A percentile compares a stretch with the other conserved stretches of the same genome.
Conservation (phyloP, 1,140 invertebrate genomes). For the Nymphalis io region DNA sequence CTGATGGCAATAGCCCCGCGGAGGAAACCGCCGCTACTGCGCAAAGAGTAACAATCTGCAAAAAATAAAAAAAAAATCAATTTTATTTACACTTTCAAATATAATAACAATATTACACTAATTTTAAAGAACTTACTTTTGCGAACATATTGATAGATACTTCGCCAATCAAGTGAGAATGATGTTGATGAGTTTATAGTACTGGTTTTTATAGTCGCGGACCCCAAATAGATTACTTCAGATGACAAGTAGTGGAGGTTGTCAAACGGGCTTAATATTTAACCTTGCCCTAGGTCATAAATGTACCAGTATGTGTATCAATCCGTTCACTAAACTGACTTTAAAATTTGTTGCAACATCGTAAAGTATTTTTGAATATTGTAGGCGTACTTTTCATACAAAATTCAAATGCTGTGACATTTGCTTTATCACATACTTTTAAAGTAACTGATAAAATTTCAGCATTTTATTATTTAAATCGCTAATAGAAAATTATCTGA, state of each 20-base stretch:
- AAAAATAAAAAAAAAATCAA: slow-evolving; percentile 21
- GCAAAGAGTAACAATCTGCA: slow-evolving; percentile 52
- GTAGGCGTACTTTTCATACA: slow-evolving; percentile 22
- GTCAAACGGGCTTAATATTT: slow-evolving; percentile 37
- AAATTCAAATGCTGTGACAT: slow-evolving; percentile 11
- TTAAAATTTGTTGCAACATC: slow-evolving; percentile 28
- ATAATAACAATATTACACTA: not conserved
- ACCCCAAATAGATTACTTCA: slow-evolving; percentile 34
- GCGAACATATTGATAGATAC: slow-evolving; percentile 38
- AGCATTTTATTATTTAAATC: too few relatives aligned
- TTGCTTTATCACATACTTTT: not conserved
- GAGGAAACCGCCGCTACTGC: slow-evolving; percentile 54
- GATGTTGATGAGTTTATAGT: slow-evolving; percentile 28
- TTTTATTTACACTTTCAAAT: not conserved
- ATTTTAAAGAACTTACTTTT: slow-evolving; percentile 37
- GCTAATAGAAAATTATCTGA: too few relatives aligned
- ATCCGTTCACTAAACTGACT: slow-evolving; percentile 33
- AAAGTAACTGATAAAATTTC: not conserved
- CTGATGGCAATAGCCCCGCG: slow-evolving; percentile 50
- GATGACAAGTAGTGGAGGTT: slow-evolving; percentile 37
- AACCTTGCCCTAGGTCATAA: slow-evolving; percentile 39
- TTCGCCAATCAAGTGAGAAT: slow-evolving; percentile 22
- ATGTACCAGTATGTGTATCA: slow-evolving; percentile 30
- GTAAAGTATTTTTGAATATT: slow-evolving; percentile 25
- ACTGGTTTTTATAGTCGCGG: slow-evolving; percentile 33